A percentile compares a stretch with the other conserved stretches of the same genome.
Evolutionary conservation across 1,140 invertebrate species (phyloP).

Genomic region (Condylostylus longicornis): DNA sequence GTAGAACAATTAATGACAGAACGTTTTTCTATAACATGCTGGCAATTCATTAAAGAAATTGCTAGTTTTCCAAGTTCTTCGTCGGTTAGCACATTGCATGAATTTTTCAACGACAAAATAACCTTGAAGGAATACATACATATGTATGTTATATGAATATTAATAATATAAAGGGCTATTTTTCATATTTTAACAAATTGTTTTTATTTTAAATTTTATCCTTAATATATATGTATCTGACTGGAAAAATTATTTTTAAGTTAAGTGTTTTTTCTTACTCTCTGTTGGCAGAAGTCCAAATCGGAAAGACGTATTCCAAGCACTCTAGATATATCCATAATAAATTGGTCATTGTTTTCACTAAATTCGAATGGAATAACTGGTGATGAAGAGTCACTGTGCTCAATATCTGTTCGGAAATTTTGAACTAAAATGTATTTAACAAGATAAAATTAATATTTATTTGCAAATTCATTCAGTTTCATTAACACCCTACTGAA

Average conservation of each 20-base stretch:
- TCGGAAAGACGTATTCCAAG: conserved; percentile 40
- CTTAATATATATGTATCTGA: too few species aligned
- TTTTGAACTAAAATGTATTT: too few species aligned
- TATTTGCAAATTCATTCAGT: too few species aligned
- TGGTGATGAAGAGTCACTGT: too few species aligned
- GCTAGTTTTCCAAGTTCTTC: conserved; percentile 51
- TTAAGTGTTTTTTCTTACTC: conserved; percentile 34
- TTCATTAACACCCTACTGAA: too few species aligned
- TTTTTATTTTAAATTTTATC: too few species aligned
- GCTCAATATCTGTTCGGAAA: too few species aligned
- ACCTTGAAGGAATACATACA: conserved; percentile 38
- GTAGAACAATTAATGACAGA: conserved; percentile 42
- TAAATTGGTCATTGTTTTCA: conserved; percentile 47
- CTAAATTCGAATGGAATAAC: conserved; percentile 43
- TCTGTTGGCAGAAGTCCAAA: conserved; percentile 49
- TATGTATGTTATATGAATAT: too few species aligned
- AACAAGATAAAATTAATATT: too few species aligned
- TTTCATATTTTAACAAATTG: too few species aligned
- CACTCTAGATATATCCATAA: conserved; percentile 43
- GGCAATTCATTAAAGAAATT: conserved; percentile 54
- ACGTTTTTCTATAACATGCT: conserved; percentile 45
- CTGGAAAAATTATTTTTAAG: too few species aligned
- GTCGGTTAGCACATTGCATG: conserved; percentile 43
- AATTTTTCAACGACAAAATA: conserved; percentile 40
- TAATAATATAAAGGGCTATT: too few species aligned